phyloP scores from a whole-genome alignment of 2,888 invertebrate genomes.

The Orthonychiurus folsomi region DNA sequence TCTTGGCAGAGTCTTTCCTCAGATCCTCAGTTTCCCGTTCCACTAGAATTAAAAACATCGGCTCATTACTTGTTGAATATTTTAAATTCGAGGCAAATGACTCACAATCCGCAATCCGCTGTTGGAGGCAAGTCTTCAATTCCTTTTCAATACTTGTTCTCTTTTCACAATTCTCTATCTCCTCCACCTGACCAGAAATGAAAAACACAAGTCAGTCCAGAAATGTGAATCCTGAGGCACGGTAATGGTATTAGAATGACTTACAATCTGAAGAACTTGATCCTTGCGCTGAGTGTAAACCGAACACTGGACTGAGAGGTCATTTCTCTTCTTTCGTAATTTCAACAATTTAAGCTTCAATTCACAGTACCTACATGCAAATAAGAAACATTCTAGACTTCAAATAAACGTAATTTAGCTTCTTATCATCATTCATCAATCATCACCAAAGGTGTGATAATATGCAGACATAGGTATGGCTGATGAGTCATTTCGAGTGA shows the following conservation, averaged over 20 bases:
- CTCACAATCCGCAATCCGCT: constrained; percentile 24
- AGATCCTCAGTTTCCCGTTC: constrained; percentile 43
- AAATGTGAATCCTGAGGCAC: too few relatives aligned
- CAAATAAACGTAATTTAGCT: not conserved
- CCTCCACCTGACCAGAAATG: constrained; percentile 24
- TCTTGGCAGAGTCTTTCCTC: constrained; percentile 46
- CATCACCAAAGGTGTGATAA: too few relatives aligned
- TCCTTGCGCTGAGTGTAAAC: constrained; percentile 25
- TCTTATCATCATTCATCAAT: too few relatives aligned
- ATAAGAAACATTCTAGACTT: not conserved
- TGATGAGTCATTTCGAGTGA: too few relatives aligned
- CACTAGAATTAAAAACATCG: constrained; percentile 29
- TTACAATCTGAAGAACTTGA: constrained; percentile 20
- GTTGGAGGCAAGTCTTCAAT: constrained; percentile 21
- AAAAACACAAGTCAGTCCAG: too few relatives aligned
- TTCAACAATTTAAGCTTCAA: constrained; percentile 22
- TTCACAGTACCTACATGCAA: constrained; percentile 30
- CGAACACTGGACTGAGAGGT: constrained; percentile 23
- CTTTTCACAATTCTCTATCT: constrained; percentile 30
- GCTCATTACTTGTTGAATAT: too few relatives aligned
- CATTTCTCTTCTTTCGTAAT: constrained; percentile 19
- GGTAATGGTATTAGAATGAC: too few relatives aligned
- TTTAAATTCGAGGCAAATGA: not conserved
- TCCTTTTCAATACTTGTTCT: constrained; percentile 27
- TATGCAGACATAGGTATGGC: too few relatives aligned